Base-by-base conservation (phyloP, 2,888 invertebrate genomes). In the Cyrtodaria siliqua region DNA sequence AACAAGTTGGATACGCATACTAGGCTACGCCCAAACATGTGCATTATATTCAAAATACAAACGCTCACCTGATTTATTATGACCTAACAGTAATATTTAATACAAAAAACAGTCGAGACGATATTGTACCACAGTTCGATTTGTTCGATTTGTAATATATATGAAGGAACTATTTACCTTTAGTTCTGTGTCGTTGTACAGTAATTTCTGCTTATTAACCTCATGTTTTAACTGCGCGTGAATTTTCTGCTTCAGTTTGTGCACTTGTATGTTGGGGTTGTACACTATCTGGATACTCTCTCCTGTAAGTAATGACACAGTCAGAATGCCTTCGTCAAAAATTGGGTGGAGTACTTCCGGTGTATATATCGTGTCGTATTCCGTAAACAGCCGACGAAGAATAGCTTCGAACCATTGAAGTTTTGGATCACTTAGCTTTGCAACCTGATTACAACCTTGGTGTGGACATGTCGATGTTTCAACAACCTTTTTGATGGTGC, bases 181-280 rank as follows among this genome's bases (percentile, higher is more conserved):
- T 14, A 86, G 27, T 66, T 84, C 86, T 20, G 53, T 75, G 3
- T 78, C 82, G 23, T 83, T 79, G 57, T 79, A 83, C 12, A 84
- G 64, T 2, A 86, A 64, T 42, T 83, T 85, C 63, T 86, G 86
- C 49, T 84, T 85, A 14, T 63, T 62, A 3, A 63, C 55, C 8
- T 80, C 76, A 61, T 84, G 83, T 3, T 75, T 66, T 29, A 83
- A 42, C 27, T 76, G 38, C 1, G 14, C 18, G 9, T 79, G 44
- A 16, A 86, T 81, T 18, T 53, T 62, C 9, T 47, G 26, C 38
- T 86, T 85, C 55, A 86, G 55, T 16, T 80, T 57, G 0, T 56
- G 24, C 4, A 86, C 47, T 26, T 75, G 68, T 79, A 83, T 76
- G 55, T 38, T 47, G 8, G 81, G 62, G 20, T 53, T 55, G 55